Conservation (phyloP, 2,797 vertebrate species). For the Notolabrus celidotus region DNA sequence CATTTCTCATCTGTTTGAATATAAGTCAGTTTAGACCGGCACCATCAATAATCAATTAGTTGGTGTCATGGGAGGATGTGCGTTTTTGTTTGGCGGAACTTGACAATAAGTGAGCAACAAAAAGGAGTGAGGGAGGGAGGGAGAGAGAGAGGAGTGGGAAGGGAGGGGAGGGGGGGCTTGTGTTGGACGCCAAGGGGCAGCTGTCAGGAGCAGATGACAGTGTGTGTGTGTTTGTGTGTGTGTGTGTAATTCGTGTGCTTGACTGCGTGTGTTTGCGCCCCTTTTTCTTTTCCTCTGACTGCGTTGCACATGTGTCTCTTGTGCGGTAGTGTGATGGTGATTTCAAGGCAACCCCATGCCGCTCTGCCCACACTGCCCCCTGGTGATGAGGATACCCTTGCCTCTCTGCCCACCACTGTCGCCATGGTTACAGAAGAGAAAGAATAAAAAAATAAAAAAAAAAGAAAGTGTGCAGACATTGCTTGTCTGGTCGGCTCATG, state of each 20-base stretch:
- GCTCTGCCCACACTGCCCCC: slow-evolving; percentile 78
- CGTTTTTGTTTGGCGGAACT: slow-evolving; percentile 76
- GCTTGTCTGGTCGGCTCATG: slow-evolving; percentile 72
- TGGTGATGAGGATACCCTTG: slow-evolving; percentile 76
- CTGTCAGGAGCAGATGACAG: slow-evolving; percentile 82
- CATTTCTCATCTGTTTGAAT: slow-evolving; percentile 72
- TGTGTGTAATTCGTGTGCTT: slow-evolving; percentile 49
- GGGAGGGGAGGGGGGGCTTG: slow-evolving; percentile 29
- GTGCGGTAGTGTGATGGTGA: not conserved
- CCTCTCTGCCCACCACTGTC: slow-evolving; percentile 66
- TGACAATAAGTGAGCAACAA: slow-evolving; percentile 85
- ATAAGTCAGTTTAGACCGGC: slow-evolving; percentile 72
- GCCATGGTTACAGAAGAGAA: slow-evolving; percentile 80
- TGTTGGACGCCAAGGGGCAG: slow-evolving; percentile 79
- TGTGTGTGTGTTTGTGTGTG: slow-evolving; percentile 61
- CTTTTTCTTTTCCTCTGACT: slow-evolving; percentile 67
- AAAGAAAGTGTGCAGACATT: slow-evolving; percentile 55
- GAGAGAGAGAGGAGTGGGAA: slow-evolving; percentile 11
- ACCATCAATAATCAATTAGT: slow-evolving; percentile 87
- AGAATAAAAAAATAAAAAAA: slow-evolving; percentile 44
- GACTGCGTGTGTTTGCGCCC: slow-evolving; percentile 57
- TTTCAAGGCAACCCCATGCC: slow-evolving; percentile 7
- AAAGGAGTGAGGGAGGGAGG: slow-evolving; percentile 64
- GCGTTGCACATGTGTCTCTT: slow-evolving; percentile 60
- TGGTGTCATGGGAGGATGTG: slow-evolving; percentile 78